These are phyloP conservation scores for Xyliphius kryptos DNA, from an alignment of 2,113 vertebrate genomes.

Conservation along the genomic window DNA sequence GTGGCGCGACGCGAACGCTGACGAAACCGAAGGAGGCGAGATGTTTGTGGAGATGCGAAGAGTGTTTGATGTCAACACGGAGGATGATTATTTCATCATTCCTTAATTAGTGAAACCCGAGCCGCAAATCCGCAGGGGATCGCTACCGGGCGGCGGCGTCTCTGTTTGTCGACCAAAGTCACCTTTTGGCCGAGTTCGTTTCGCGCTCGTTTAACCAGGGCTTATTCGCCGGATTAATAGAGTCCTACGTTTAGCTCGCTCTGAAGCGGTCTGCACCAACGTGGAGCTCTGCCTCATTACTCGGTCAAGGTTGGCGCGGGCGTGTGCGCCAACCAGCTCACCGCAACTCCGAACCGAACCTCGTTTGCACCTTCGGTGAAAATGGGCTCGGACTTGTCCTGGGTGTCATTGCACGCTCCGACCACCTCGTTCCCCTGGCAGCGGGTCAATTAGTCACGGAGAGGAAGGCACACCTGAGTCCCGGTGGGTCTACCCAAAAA, in stretches of 20 bases:
- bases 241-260: constrained; percentile 4
- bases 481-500: constrained; percentile 59
- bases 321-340: not conserved
- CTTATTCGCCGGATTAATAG: constrained; percentile 21
- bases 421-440: constrained; percentile 58
- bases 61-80: constrained; percentile 23
- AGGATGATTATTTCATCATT: constrained; percentile 14
- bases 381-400: constrained; percentile 42
- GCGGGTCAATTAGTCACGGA: constrained; percentile 68
- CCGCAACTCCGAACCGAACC: too few species aligned
- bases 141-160: not conserved
- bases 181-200: constrained; percentile 15
- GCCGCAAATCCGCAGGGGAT: constrained; percentile 5
- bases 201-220: constrained; percentile 21
- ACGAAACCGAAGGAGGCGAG: not conserved
- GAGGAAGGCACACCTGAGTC: constrained; percentile 62
- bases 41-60: constrained; percentile 20
- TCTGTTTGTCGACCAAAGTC: constrained; percentile 2
- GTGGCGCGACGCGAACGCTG: constrained; percentile 8
- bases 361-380: not conserved
- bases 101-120: not conserved
- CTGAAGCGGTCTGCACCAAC: constrained; percentile 12
- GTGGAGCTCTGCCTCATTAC: constrained; percentile 6
- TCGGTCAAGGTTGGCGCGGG: constrained; percentile 10
- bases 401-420: constrained; percentile 58